A percentile compares a stretch with the other conserved stretches of the same genome.
These are phyloP conservation scores for Zaprionus lachaisei DNA, from an alignment of 1,140 invertebrate genomes.

Conservation along the genomic window DNA sequence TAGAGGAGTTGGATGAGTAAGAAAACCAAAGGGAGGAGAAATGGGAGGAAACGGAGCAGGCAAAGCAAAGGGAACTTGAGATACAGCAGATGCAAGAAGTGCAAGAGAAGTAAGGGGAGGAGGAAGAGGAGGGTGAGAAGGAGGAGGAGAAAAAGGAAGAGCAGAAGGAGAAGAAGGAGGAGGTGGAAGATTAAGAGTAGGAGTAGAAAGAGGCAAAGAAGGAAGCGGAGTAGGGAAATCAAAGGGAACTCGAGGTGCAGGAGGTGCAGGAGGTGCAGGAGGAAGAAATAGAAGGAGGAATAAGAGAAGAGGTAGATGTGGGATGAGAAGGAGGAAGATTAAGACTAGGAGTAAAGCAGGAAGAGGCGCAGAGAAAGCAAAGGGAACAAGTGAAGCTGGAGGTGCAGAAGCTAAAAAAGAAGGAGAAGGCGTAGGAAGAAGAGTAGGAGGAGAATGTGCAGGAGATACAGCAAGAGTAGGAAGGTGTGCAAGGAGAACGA, in stretches of 20 bases:
- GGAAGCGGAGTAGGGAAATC: too few relatives aligned
- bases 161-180: too few relatives aligned
- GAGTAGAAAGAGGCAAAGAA: not conserved
- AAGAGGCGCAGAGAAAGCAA: too few relatives aligned
- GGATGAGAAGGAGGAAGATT: too few relatives aligned
- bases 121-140: not conserved
- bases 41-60: not conserved
- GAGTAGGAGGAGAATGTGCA: not conserved
- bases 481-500: not conserved
- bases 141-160: too few relatives aligned
- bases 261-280: too few relatives aligned
- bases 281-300: not conserved
- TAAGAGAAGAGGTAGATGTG: not conserved
- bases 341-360: not conserved
- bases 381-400: not conserved
- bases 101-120: not conserved
- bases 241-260: too few relatives aligned
- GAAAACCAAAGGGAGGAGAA: not conserved
- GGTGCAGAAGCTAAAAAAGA: not conserved
- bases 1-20: not conserved
- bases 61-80: not conserved
- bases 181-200: not conserved
- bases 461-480: too few relatives aligned
- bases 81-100: not conserved
- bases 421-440: not conserved